A percentile compares a stretch with the other conserved stretches of the same genome.
These are phyloP conservation scores for Pristiophorus japonicus DNA, from an alignment of 2,113 vertebrate species.

Conservation along the genomic window DNA sequence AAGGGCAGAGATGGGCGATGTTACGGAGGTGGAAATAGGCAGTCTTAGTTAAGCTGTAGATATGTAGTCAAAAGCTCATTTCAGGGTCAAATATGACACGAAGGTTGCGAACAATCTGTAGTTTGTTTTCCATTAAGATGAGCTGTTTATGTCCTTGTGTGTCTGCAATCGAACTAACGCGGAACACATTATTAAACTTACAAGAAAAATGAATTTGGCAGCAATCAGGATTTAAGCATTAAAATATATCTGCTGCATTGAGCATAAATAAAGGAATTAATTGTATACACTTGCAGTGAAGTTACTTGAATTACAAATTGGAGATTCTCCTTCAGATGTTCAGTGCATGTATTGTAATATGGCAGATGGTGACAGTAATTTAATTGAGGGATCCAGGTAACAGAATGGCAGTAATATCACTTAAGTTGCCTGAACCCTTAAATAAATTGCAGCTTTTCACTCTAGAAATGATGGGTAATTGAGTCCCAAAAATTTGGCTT, in stretches of 20 bases:
- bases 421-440: background rate
- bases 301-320: background rate
- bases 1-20: too few relatives aligned
- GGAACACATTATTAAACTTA: background rate
- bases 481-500: background rate
- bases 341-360: background rate
- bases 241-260: background rate
- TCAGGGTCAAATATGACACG: too few relatives aligned
- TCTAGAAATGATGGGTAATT: background rate
- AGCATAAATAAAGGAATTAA: background rate
- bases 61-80: too few relatives aligned
- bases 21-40: too few relatives aligned
- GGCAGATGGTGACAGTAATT: background rate
- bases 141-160: background rate
- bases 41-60: too few relatives aligned
- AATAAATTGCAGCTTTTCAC: background rate
- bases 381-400: background rate
- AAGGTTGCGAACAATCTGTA: too few relatives aligned
- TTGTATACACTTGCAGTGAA: background rate
- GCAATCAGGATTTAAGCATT: background rate
- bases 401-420: background rate
- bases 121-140: background rate
- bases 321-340: background rate
- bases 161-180: background rate
- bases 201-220: background rate